phyloP scores from a whole-genome alignment of 1,140 invertebrate genomes.

The Papilio dardanus region DNA sequence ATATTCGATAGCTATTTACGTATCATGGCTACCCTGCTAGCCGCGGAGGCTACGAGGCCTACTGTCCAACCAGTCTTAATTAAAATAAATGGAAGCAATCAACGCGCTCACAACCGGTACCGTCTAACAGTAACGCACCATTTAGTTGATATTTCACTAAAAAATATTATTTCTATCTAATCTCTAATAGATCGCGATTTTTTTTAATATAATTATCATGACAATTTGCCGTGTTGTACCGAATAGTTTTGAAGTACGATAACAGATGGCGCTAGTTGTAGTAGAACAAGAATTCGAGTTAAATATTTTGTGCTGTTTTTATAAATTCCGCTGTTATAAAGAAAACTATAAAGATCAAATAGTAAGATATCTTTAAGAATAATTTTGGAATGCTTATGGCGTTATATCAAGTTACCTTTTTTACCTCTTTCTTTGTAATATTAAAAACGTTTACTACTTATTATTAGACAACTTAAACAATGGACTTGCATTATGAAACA shows the following conservation, averaged over 20 bases:
- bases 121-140: conserved; percentile 41
- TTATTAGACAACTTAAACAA: not conserved
- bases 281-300: not conserved
- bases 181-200: conserved; percentile 13
- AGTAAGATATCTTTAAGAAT: not conserved
- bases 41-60: conserved; percentile 40
- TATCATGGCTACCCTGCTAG: conserved; percentile 24
- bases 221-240: conserved; percentile 6
- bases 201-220: conserved; percentile 8
- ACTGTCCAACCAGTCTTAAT: conserved; percentile 56
- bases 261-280: conserved; percentile 20
- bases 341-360: too few species aligned
- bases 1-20: not conserved
- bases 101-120: conserved; percentile 40
- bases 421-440: not conserved
- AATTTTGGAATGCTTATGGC: not conserved
- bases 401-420: not conserved
- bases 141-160: conserved; percentile 35
- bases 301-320: not conserved
- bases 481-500: not conserved
- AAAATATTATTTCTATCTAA: conserved; percentile 5
- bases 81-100: conserved; percentile 62
- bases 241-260: not conserved
- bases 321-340: too few species aligned
- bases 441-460: not conserved